These are phyloP conservation scores for Piscicola geometra DNA, from an alignment of 2,888 invertebrate genomes.

Conservation along the genomic window DNA sequence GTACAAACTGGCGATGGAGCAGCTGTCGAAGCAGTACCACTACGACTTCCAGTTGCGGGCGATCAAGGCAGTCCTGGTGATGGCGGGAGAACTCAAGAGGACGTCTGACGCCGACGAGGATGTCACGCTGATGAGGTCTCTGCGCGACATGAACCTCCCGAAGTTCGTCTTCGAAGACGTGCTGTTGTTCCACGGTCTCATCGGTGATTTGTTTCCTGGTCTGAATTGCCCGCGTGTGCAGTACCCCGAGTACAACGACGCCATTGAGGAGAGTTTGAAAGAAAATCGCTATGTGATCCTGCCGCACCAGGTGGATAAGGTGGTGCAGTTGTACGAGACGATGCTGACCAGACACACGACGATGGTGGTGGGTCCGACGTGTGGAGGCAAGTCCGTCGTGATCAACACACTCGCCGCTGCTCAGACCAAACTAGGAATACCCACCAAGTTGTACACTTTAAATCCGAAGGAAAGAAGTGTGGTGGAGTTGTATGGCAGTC, in stretches of 20 bases:
- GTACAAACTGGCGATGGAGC: constrained; percentile 78
- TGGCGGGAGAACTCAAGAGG: constrained; percentile 84
- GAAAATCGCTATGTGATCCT: constrained; percentile 67
- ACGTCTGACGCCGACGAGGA: constrained; percentile 75
- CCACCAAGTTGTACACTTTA: constrained; percentile 73
- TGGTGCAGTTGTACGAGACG: constrained; percentile 84
- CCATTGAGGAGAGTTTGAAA: constrained; percentile 67
- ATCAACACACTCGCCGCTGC: constrained; percentile 72
- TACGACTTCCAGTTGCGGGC: constrained; percentile 90
- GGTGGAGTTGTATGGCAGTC: constrained; percentile 78
- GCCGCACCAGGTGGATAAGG: constrained; percentile 73
- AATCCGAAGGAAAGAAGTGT: constrained; percentile 88
- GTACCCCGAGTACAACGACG: constrained; percentile 78
- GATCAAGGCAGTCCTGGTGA: constrained; percentile 80
- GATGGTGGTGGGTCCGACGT: constrained; percentile 87
- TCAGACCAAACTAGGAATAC: constrained; percentile 68
- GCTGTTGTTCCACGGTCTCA: constrained; percentile 78
- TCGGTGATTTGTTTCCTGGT: constrained; percentile 83
- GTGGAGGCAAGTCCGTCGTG: constrained; percentile 84
- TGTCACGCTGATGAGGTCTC: constrained; percentile 80
- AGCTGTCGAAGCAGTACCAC: constrained; percentile 84
- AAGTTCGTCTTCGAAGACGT: constrained; percentile 81
- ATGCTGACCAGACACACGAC: constrained; percentile 89
- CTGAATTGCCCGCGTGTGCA: constrained; percentile 80
- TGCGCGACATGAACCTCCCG: constrained; percentile 86